Base-by-base conservation (phyloP, 2,888 invertebrate species). In the Philopedon plagiatum region DNA sequence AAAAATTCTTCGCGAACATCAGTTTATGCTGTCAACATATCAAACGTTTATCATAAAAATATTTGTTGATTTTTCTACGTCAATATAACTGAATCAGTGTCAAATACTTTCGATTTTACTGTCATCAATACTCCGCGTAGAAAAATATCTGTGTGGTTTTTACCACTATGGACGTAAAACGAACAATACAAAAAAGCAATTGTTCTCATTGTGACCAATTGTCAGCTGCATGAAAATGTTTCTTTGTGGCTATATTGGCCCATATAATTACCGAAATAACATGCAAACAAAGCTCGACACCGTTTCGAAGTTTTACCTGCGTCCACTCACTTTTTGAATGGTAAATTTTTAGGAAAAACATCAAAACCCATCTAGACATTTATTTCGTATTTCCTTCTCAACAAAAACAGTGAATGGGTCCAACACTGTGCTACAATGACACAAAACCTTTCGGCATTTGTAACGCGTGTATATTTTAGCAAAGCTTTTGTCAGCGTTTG, bases 391-490 rank as follows among this genome's bases (percentile, higher is more conserved):
- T 84, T 85, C 84, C 84, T 84, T 82, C 81, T 82, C 81, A 81
- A 83, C 83, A 82, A 82, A 80, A 82, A 82, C 82, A 78, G 72
- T 83, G 84, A 84, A 84, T 84, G 84, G 84, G 81, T 81, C 83
- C 83, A 80, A 82, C 82, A 84, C 83, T 80, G 81, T 78, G 76
- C 77, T 74, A 84, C 85, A 83, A 84, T 82, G 80, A 81, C 78
- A 82, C 83, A 83, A 84, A 83, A 82, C 84, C 84, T 85, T 85
- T 84, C 85, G 85, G 85, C 83, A 85, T 85, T 85, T 82, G 84
- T 81, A 85, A 85, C 85, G 85, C 85, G 85, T 86, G 85, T 85
- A 85, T 86, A 85, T 85, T 85, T 85, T 85, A 84, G 83, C 82
- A 80, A 61, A 54, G 23, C 66, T 66, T 68, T 62, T 67, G 34